Percentiles rank a stretch among this genome's conserved stretches.
phyloP scores from a whole-genome alignment of 2,113 vertebrate species.

The Amphiprion percula region DNA sequence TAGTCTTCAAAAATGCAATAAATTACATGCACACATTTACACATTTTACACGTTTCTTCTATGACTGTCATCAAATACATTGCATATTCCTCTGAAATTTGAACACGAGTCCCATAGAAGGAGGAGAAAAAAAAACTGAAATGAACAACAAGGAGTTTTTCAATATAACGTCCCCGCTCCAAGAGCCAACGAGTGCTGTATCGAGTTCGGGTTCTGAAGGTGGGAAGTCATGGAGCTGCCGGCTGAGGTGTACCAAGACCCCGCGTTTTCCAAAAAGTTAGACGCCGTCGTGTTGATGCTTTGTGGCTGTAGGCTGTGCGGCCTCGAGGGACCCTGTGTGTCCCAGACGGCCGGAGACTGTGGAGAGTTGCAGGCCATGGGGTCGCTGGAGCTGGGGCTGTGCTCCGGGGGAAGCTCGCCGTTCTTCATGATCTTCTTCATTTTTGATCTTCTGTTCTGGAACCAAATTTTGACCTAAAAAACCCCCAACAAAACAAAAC shows the following conservation, averaged over 20 bases:
- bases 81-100: constrained; percentile 92
- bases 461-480: constrained; percentile 99
- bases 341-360: constrained; percentile 99
- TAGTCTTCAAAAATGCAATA: constrained; percentile 99
- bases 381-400: constrained; percentile 99
- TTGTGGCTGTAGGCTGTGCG: constrained; percentile 90
- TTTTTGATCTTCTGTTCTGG: constrained; percentile 98
- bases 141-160: constrained; percentile 75
- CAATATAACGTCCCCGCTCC: constrained; percentile 99
- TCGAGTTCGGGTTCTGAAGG: constrained; percentile 92
- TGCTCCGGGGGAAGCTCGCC: constrained; percentile 97
- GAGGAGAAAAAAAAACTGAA: constrained; percentile 58
- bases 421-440: constrained; percentile 99
- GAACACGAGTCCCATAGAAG: constrained; percentile 91
- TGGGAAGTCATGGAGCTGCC: constrained; percentile 89
- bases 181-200: constrained; percentile 96
- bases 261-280: constrained; percentile 93
- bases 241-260: constrained; percentile 92
- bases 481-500: background rate
- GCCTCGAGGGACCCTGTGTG: constrained; percentile 90
- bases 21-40: constrained; percentile 99
- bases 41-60: constrained; percentile 93
- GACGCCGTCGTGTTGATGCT: constrained; percentile 91
- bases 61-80: constrained; percentile 92
- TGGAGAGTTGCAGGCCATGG: constrained; percentile 99